Base-by-base conservation (phyloP, 2,797 vertebrate genomes). In the Microctenopoma stevenorrisi region DNA sequence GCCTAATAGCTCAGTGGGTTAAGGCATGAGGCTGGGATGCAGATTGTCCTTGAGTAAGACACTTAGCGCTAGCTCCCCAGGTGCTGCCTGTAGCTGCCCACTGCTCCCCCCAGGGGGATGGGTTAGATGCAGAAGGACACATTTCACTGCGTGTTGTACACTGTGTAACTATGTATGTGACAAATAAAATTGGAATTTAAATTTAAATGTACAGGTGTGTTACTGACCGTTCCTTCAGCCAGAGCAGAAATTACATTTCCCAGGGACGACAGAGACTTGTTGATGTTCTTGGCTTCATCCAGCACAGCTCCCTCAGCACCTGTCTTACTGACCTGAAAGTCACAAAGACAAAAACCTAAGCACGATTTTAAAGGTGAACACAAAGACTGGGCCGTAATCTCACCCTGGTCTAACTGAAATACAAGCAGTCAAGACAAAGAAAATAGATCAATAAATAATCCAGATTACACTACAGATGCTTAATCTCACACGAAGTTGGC, bases 211-310 rank as follows among this genome's bases (percentile, higher is more conserved):
- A 49, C 16, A 28, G 37, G 18, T 9, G 26, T 28, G 53, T 1
- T 52, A 86, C 96, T 96, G 81, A 99, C 98, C 79, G 95, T 95
- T 83, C 96, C 95, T 91, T 99, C 97, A 58, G 98, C 97, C 89
- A 99, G 86, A 28, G 96, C 96, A 4, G 98, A 98, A 88, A 99
- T 99, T 86, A 99, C 97, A 57, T 99, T 99, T 78, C 98, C 97
- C 83, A 99, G 94, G 54, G 98, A 96, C 28, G 97, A 99, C 84
- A 99, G 93, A 71, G 97, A 99, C 88, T 98, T 98, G 91, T 98
- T 99, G 94, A 99, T 99, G 86, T 99, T 99, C 92, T 99, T 99
- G 50, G 97, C 97, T 88, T 99, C 98, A 87, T 99, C 97, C 80
- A 99, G 88, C 50, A 99, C 93, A 12, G 97, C 95, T 81, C 98